Evolutionary conservation across 2,888 invertebrate species (phyloP).

Genomic region (Spatulosminthurus flaviceps): DNA sequence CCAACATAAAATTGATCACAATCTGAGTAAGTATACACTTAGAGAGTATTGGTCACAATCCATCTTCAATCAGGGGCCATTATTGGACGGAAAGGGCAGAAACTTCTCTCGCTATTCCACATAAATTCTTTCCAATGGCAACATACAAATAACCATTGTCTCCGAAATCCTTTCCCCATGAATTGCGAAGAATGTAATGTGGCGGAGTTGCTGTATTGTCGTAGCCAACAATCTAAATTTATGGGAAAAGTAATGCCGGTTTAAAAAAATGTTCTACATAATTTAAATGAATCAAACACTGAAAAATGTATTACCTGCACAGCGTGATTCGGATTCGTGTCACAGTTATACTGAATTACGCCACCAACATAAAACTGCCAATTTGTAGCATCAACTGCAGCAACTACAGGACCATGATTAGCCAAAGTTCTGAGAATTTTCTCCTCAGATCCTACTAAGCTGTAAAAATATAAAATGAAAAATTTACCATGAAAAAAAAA

Average conservation of each 20-base stretch:
- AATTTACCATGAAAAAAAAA: too few relatives aligned
- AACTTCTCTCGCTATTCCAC: constrained; percentile 81
- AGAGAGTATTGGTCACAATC: neutral
- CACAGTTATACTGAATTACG: constrained; percentile 83
- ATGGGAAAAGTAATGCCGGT: neutral
- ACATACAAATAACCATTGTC: constrained; percentile 79
- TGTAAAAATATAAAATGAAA: constrained; percentile 65
- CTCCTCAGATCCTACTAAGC: constrained; percentile 75
- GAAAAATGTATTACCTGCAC: constrained; percentile 67
- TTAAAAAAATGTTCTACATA: neutral
- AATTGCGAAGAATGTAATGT: constrained; percentile 84
- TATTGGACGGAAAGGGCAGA: constrained; percentile 65
- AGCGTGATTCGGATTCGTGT: constrained; percentile 78
- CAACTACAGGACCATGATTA: constrained; percentile 79
- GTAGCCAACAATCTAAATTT: constrained; percentile 79
- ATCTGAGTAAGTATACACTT: neutral
- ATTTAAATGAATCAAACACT: neutral
- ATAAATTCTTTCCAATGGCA: constrained; percentile 79
- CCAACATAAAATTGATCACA: too few relatives aligned
- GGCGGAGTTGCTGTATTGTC: constrained; percentile 77
- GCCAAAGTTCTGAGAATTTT: constrained; percentile 73
- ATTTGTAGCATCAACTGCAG: constrained; percentile 81
- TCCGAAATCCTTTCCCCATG: constrained; percentile 84
- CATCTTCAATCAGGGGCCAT: neutral
- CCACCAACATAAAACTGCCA: constrained; percentile 90